Evolutionary conservation across 2,797 vertebrate species (phyloP).

Genomic region (Lindbergichthys nudifrons): DNA sequence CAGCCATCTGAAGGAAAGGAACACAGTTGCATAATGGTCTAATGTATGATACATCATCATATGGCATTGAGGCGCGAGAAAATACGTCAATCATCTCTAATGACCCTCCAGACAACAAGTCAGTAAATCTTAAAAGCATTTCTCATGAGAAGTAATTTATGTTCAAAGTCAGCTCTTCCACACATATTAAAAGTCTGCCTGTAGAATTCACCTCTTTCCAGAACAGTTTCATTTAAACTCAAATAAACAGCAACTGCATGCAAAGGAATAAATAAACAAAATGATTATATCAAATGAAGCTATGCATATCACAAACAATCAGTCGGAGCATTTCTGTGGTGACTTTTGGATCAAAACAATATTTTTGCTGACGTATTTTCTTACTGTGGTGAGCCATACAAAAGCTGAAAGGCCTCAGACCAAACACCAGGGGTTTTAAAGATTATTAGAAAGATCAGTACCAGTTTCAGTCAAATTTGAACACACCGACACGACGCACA

Average conservation of each 20-base stretch:
- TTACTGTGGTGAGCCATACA: neutral
- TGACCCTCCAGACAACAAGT: constrained; percentile 2
- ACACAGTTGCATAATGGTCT: constrained; percentile 17
- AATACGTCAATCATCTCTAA: constrained; percentile 24
- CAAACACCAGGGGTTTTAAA: neutral
- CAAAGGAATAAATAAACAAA: neutral
- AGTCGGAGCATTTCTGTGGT: neutral
- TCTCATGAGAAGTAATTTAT: constrained; percentile 5
- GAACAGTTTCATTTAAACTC: neutral
- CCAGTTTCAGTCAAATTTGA: neutral
- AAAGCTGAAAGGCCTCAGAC: neutral
- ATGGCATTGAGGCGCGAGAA: neutral
- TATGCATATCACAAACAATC: neutral
- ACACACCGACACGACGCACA: neutral
- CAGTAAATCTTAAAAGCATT: constrained; percentile 8
- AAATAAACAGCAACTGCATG: neutral
- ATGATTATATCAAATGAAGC: neutral
- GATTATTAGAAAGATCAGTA: neutral
- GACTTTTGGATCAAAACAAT: constrained; percentile 1
- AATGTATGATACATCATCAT: constrained; percentile 7
- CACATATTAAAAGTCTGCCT: neutral
- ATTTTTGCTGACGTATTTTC: neutral
- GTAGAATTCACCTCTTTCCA: constrained; percentile 2
- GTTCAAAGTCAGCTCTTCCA: neutral
- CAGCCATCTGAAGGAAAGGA: constrained; percentile 24